Base-by-base conservation (phyloP, 2,888 invertebrate species). In the Epistrophe grossulariae region DNA sequence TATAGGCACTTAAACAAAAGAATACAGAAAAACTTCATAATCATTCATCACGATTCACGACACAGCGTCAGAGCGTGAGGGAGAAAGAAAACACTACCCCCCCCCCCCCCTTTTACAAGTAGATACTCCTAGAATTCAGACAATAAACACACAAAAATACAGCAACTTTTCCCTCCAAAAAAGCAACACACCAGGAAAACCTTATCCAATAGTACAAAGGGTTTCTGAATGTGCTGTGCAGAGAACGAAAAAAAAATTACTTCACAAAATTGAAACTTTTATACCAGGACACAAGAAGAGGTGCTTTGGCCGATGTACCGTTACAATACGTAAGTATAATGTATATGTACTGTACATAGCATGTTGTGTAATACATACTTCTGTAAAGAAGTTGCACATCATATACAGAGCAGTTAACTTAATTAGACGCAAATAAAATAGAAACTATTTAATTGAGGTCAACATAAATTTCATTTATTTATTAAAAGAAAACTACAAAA, bases 151-250 rank as follows among this genome's bases (percentile, higher is more conserved):
- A 13, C 13, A 35, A 28, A 31, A n/a, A 50, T 45, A 3, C 15
- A 64, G 4, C 43, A 71, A 24, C 5, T n/a, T n/a, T n/a, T 43
- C 55, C 43, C n/a, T 11, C 62, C 38, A 8, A 9, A 68, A 64
- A 73, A 52, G 38, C 11, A 76, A 62, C 71, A 76, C 62, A 59
- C 8, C 50, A 24, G 24, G 24, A 24, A 2, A 79, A 55, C 71
- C 77, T 60, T 84, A 85, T 62, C 77, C 77, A 81, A 85, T 78
- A 73, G 70, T 70, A 62, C 70, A 77, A 77, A 80, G 38, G 38
- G 13, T 60, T 84, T 35, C 66, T 76, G 76, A 60, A 52, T 59
- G 60, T 68, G 72, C 52, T 17, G 11, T 31, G 31, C 24, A 31
- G 7, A 3, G 60, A 71, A 82, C 43, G 24, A 66, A 78, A 40